Percentiles rank a stretch among this genome's conserved stretches.
These are phyloP conservation scores for Euwallacea fornicatus DNA, from an alignment of 1,140 invertebrate species.

Conservation along the genomic window DNA sequence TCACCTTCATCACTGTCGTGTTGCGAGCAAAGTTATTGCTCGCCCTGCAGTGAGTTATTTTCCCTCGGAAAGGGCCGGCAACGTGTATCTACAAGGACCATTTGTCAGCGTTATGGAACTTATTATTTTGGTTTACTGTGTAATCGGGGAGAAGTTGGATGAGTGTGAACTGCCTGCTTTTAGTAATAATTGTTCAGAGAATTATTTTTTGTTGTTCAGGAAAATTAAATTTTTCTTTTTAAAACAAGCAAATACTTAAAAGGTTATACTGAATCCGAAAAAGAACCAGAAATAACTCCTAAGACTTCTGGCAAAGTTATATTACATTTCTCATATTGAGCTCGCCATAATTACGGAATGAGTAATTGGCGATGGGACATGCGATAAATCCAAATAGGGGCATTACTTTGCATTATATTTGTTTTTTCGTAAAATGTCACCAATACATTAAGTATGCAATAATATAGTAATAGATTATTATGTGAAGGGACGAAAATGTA, in stretches of 20 bases:
- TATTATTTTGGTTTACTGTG: not conserved
- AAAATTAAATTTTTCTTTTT: too few species aligned
- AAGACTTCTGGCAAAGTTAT: slow-evolving; percentile 20
- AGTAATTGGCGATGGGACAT: slow-evolving; percentile 25
- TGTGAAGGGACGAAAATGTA: too few species aligned
- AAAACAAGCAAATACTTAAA: slow-evolving; percentile 4
- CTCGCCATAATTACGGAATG: slow-evolving; percentile 24
- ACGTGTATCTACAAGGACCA: not conserved
- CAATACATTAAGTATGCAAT: too few species aligned
- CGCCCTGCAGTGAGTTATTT: slow-evolving; percentile 2
- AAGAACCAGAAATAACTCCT: slow-evolving; percentile 18
- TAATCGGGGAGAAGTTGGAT: not conserved
- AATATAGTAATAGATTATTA: too few species aligned
- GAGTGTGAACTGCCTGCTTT: not conserved
- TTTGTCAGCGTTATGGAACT: slow-evolving; percentile 1
- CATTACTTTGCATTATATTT: too few species aligned
- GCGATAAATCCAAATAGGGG: slow-evolving; percentile 4
- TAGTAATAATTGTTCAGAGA: not conserved
- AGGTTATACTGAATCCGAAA: slow-evolving; percentile 28
- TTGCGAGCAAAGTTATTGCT: slow-evolving; percentile 6
- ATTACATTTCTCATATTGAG: slow-evolving; percentile 31
- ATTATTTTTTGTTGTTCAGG: too few species aligned
- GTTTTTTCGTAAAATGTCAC: too few species aligned
- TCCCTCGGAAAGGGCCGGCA: not conserved
- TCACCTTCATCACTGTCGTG: slow-evolving; percentile 7